Conservation (phyloP, 2,113 vertebrate genomes). For the Sebastes schlegelii region DNA sequence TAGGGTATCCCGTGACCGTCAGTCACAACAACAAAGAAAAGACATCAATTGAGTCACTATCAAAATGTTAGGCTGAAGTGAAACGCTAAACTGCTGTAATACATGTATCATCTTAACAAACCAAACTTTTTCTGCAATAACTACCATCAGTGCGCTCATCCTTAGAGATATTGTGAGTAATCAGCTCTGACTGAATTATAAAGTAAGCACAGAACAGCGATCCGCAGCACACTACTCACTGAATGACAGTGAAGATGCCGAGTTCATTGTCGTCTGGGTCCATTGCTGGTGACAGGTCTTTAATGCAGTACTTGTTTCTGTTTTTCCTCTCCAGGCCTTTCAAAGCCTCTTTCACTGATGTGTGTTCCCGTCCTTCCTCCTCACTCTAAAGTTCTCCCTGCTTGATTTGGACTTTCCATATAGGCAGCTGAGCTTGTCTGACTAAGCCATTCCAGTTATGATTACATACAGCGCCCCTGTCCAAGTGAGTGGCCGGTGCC, state of each 20-base stretch:
- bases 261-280: conserved; percentile 83
- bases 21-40: conserved; percentile 22
- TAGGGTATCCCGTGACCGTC: conserved; percentile 1
- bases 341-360: conserved; percentile 42
- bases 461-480: conserved; percentile 73
- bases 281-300: conserved; percentile 77
- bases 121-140: background rate
- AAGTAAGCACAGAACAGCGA: conserved; percentile 25
- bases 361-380: conserved; percentile 42
- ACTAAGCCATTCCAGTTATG: conserved; percentile 53
- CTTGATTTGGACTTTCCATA: conserved; percentile 66
- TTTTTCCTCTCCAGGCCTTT: conserved; percentile 52
- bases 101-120: background rate
- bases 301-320: conserved; percentile 50
- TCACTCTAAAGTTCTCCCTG: conserved; percentile 45
- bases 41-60: background rate
- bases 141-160: background rate
- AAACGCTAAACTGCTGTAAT: background rate
- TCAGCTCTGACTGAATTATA: conserved; percentile 33
- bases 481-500: conserved; percentile 76
- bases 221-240: conserved; percentile 84
- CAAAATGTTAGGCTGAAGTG: background rate
- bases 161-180: background rate
- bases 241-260: conserved; percentile 89
- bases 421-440: conserved; percentile 69